Evolutionary conservation across 2,888 invertebrate species (phyloP).

Genomic region (Drosophila barbarae): DNA sequence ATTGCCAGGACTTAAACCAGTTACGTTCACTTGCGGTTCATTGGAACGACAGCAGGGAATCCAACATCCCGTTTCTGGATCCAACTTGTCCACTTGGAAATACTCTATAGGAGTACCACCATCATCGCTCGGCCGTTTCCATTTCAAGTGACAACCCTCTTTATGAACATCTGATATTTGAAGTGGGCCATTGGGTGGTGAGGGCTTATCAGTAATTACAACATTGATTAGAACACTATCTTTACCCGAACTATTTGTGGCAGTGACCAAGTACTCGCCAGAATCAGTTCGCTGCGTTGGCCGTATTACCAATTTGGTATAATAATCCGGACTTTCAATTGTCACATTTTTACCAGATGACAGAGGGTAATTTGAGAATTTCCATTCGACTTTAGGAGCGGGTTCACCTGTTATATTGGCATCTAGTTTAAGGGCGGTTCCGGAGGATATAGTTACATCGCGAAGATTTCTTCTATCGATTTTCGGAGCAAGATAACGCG

Average conservation of each 20-base stretch:
- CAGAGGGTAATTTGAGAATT: slow-evolving; percentile 89
- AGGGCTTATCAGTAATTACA: slow-evolving; percentile 92
- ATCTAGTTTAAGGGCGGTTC: slow-evolving; percentile 95
- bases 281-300: slow-evolving; percentile 90
- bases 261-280: slow-evolving; percentile 92
- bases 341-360: slow-evolving; percentile 85
- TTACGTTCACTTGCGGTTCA: slow-evolving; percentile 90
- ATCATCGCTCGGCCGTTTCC: slow-evolving; percentile 97
- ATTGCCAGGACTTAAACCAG: slow-evolving; percentile 91
- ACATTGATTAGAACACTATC: slow-evolving; percentile 91
- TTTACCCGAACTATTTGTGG: slow-evolving; percentile 92
- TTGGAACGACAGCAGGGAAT: slow-evolving; percentile 91
- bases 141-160: slow-evolving; percentile 95
- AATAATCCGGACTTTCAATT: slow-evolving; percentile 92
- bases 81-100: slow-evolving; percentile 97
- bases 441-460: slow-evolving; percentile 94
- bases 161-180: slow-evolving; percentile 93
- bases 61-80: slow-evolving; percentile 93
- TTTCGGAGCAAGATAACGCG: slow-evolving; percentile 94
- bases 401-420: slow-evolving; percentile 97
- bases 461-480: slow-evolving; percentile 96
- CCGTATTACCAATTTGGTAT: slow-evolving; percentile 90
- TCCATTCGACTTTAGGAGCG: slow-evolving; percentile 95
- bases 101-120: slow-evolving; percentile 97
- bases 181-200: slow-evolving; percentile 92